These are phyloP conservation scores for Fulica atra DNA, from an alignment of 2,113 vertebrate genomes.

Conservation along the genomic window DNA sequence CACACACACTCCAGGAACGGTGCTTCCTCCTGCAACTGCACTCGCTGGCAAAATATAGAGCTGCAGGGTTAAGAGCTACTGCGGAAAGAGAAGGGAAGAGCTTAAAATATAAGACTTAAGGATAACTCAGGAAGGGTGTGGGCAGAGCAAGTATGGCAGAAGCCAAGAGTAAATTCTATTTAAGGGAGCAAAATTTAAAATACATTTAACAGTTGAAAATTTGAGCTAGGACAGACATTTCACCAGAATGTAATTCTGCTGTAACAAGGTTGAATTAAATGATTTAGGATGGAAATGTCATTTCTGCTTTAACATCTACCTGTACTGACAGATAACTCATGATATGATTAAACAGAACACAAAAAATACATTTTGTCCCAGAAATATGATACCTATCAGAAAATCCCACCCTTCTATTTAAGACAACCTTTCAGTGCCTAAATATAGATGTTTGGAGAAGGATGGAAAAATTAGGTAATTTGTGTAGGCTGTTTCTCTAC, in stretches of 20 bases:
- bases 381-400: background rate
- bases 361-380: background rate
- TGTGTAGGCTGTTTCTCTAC: background rate
- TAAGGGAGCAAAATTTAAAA: background rate
- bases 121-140: constrained; percentile 4
- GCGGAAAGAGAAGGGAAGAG: background rate
- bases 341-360: background rate
- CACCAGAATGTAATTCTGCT: background rate
- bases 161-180: background rate
- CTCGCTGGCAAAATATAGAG: background rate
- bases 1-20: background rate
- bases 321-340: background rate
- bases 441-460: background rate
- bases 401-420: background rate
- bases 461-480: background rate
- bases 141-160: background rate
- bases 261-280: background rate
- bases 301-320: background rate
- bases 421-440: background rate
- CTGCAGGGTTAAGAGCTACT: background rate
- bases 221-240: background rate
- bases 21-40: background rate
- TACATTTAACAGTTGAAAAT: background rate
- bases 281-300: background rate
- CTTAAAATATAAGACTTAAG: background rate